Conservation (phyloP, 1,140 invertebrate genomes). For the Oscheius sp. region DNA sequence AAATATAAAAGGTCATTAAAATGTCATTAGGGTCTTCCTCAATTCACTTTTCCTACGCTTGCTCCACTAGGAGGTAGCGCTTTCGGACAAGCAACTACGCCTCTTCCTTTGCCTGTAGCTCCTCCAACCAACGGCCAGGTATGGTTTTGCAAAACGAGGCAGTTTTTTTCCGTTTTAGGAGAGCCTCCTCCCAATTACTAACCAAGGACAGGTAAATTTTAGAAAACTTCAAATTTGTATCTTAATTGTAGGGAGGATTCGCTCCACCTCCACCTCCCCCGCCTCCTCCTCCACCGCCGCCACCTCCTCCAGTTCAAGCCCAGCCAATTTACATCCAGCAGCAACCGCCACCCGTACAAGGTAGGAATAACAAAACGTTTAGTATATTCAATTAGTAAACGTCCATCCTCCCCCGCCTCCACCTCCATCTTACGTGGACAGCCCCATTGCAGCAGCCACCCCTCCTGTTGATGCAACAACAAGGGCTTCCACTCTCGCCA, state of each 20-base stretch:
- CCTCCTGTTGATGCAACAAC: constrained; percentile 20
- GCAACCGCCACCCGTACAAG: background rate
- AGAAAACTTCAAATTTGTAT: background rate
- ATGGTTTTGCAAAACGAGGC: background rate
- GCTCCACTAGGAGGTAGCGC: constrained; percentile 18
- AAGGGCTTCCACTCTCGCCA: constrained; percentile 17
- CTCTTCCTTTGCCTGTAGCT: constrained; percentile 5
- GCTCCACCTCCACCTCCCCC: constrained; percentile 3
- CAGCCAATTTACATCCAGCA: background rate
- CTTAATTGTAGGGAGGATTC: background rate
- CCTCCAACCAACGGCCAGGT: background rate
- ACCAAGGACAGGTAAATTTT: background rate
- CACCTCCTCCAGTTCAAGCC: background rate
- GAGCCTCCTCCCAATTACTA: background rate
- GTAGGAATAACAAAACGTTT: no score
- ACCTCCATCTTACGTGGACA: background rate
- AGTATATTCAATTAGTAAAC: background rate
- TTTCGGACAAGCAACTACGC: background rate
- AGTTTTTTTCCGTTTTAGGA: background rate
- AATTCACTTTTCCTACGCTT: constrained; percentile 16
- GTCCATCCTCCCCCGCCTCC: constrained; percentile 13
- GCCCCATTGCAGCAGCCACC: background rate
- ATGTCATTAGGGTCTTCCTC: constrained; percentile 7
- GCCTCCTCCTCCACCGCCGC: background rate
- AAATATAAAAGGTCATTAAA: no score